Base-by-base conservation (phyloP, 1,140 invertebrate genomes). In the Eriosoma lanigerum region DNA sequence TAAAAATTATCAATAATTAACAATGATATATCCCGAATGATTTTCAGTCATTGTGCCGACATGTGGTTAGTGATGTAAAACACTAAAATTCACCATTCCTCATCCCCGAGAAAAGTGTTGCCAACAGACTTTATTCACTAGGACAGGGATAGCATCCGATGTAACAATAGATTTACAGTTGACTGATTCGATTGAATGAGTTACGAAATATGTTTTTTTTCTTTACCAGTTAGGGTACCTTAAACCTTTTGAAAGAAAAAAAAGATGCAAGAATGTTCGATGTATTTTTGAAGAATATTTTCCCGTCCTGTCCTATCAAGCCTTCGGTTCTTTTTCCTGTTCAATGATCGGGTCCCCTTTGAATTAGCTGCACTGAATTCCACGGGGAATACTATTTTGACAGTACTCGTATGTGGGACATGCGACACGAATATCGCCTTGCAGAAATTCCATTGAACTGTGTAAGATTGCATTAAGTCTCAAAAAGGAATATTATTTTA, bases 311-410 rank as follows among this genome's bases (percentile, higher is more conserved):
- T 44, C 64, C 64, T 68, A 29, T 32, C 54, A 76, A 76, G 13
- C 58, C 52, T 5, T 29, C 26, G 52, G 24, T 76, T 76, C 73
- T 76, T 76, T 76, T 76, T 58, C 73, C 73, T 76, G 52, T 76
- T 76, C 73, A 58, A 54, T 76, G 73, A 76, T 56, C 73, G 54
- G 32, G 12, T 76, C 56, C 50, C 50, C 29, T 73, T 76, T 58
- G 29, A 58, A 76, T 54, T 76, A 56, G 73, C 54, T 13, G 29
- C 3, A 13, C 13, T 48, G n/a, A 76, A 76, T 76, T 56, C 52
- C 52, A 60, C 29, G 46, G 32, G 73, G 52, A 76, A 76, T 58
- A 76, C 29, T 76, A 76, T 76, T 76, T 76, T 32, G 73, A 76
- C 73, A 56, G 29, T 44, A n/a, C n/a, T 76, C 52, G 44, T 46